Evolutionary conservation across 2,113 vertebrate species (phyloP).

Genomic region (Boulengeromyrus knoepffleri): DNA sequence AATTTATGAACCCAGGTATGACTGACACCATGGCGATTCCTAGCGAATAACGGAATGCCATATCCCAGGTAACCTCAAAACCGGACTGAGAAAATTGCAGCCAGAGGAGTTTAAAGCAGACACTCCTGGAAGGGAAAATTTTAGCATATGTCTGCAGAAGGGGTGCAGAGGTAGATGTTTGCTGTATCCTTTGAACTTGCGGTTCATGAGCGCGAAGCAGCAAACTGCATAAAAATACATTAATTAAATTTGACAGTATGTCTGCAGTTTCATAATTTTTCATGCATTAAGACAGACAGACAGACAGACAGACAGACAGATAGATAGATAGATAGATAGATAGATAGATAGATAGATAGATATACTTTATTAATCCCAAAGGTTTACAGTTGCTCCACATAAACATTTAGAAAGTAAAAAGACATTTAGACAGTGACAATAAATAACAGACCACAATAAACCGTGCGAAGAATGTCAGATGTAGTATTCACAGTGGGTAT

Average conservation of each 20-base stretch:
- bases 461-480: no score
- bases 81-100: neutral
- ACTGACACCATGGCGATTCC: constrained; percentile 9
- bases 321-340: no score
- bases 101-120: neutral
- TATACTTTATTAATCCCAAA: neutral
- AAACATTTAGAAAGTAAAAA: no score
- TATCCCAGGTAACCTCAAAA: neutral
- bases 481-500: no score
- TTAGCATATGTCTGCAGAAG: neutral
- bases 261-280: neutral
- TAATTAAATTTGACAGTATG: neutral
- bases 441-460: no score
- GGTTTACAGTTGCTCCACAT: no score
- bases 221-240: neutral
- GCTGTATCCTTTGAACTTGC: neutral
- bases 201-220: neutral
- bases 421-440: no score
- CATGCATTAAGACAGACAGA: no score
- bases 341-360: no score
- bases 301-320: neutral
- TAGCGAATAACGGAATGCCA: neutral
- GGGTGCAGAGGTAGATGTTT: neutral
- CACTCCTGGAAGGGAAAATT: neutral
- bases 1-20: neutral